Base-by-base conservation (phyloP, 2,888 invertebrate species). In the Agrochola circellaris region DNA sequence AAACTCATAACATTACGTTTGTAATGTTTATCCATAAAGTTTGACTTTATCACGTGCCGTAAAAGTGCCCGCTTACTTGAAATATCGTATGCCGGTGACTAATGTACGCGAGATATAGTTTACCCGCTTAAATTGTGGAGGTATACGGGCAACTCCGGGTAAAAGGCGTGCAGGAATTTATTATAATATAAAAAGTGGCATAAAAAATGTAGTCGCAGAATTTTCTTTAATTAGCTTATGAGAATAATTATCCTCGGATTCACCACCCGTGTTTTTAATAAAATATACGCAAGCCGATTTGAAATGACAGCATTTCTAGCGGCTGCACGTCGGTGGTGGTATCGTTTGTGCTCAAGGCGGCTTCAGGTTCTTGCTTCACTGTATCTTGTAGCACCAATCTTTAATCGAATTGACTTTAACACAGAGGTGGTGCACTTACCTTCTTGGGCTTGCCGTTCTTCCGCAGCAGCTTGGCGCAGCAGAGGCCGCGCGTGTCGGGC, bases 381-480 rank as follows among this genome's bases (percentile, higher is more conserved):
- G 9, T 15, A 26, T 38, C 11, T 62, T 23, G 48, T 2, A 38
- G 6, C 3, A 11, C 15, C 48, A 62, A 5, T 38, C 23, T 62
- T 20, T n/a, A 20, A 26, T 17, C 8, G 11, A 8, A 20, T 48
- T 13, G 5, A 48, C 4, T 11, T 17, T n/a, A 51, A 20, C 11
- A 45, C 23, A 23, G 15, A 20, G 5, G 8, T 64, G n/a, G 26
- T 48, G 56, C 60, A 85, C 93, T 97, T 92, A 98, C 98, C 97
- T 98, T 98, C 95, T 98, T 98, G 71, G 98, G 98, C 92, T 97
- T 98, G 88, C 98, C 98, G 95, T 98, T 98, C 96, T 98, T 98
- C 92, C 98, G 97, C 77, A 98, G 97, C 87, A 98, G 97, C 95
- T 98, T 98, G 91, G 98, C 98, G 95, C 98, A 98, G 94, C 98